Evolutionary conservation across 2,888 invertebrate species (phyloP).

Genomic region (Thysanoteuthis rhombus): DNA sequence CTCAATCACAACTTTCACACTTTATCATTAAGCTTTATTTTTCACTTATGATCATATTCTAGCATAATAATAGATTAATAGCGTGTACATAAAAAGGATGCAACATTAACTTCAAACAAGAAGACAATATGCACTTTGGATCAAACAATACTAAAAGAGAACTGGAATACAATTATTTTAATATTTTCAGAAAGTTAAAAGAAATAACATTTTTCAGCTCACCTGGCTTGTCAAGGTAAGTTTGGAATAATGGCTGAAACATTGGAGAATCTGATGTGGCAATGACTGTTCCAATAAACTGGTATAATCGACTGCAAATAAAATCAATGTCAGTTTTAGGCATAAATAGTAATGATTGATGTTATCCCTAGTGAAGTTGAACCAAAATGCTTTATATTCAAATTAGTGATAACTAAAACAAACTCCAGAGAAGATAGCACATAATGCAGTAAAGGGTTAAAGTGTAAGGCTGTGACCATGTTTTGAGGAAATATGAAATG

Average conservation of each 20-base stretch:
- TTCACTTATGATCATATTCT: neutral
- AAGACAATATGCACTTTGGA: neutral
- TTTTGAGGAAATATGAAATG: too few relatives aligned
- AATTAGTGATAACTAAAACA: neutral
- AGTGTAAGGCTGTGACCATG: too few relatives aligned
- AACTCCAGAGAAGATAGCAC: too few relatives aligned
- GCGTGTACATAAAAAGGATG: too few relatives aligned
- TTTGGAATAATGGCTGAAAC: slow-evolving; percentile 81
- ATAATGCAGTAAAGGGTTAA: too few relatives aligned
- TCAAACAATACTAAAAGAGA: neutral
- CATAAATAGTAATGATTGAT: neutral
- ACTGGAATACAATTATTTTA: neutral
- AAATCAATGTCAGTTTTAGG: neutral
- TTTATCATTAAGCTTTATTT: neutral
- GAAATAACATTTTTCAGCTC: slow-evolving; percentile 38
- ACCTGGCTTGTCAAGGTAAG: slow-evolving; percentile 73
- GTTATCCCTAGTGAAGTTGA: neutral
- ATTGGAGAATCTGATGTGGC: slow-evolving; percentile 82
- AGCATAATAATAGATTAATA: neutral
- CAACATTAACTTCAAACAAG: too few relatives aligned
- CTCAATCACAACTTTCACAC: neutral
- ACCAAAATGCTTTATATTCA: neutral
- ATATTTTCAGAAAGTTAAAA: too few relatives aligned
- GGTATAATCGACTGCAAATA: slow-evolving; percentile 78
- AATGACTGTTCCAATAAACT: slow-evolving; percentile 81